Conservation (phyloP, 2,888 invertebrate genomes). For the Aphelenchoides bicaudatus region DNA sequence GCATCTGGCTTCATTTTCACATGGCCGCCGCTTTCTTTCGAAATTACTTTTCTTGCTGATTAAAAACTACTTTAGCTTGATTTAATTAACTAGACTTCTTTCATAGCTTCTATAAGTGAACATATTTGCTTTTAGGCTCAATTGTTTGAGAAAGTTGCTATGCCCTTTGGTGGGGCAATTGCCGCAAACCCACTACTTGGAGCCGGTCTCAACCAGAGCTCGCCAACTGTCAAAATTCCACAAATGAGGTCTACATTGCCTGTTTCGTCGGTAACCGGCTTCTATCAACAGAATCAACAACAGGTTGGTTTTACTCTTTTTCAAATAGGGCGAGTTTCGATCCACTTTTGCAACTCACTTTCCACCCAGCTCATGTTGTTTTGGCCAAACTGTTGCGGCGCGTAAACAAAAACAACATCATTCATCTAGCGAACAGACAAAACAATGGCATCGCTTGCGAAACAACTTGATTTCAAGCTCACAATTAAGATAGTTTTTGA, state of each 20-base stretch:
- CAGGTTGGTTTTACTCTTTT: conserved; percentile 6
- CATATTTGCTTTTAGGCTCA: conserved; percentile 12
- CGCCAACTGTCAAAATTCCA: conserved; percentile 2
- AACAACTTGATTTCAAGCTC: no score
- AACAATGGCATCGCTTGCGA: no score
- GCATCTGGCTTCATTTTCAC: no score
- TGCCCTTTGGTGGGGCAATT: conserved; percentile 9
- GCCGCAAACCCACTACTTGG: conserved; percentile 8
- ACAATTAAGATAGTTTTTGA: no score
- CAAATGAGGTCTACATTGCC: conserved; percentile 2
- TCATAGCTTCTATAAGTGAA: not conserved
- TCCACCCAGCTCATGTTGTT: no score
- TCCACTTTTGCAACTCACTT: no score
- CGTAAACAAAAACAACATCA: no score
- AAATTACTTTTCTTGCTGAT: not conserved
- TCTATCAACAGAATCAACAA: conserved; percentile 11
- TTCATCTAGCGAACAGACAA: no score
- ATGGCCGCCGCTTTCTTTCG: not conserved
- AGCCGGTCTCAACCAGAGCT: no score
- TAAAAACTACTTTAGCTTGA: no score
- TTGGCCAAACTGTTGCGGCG: no score
- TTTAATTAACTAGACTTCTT: not conserved
- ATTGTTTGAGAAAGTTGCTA: not conserved
- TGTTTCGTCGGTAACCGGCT: conserved; percentile 1
- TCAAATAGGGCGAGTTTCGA: not conserved